Conservation (phyloP, 1,140 invertebrate species). For the Arctopsyche grandis region DNA sequence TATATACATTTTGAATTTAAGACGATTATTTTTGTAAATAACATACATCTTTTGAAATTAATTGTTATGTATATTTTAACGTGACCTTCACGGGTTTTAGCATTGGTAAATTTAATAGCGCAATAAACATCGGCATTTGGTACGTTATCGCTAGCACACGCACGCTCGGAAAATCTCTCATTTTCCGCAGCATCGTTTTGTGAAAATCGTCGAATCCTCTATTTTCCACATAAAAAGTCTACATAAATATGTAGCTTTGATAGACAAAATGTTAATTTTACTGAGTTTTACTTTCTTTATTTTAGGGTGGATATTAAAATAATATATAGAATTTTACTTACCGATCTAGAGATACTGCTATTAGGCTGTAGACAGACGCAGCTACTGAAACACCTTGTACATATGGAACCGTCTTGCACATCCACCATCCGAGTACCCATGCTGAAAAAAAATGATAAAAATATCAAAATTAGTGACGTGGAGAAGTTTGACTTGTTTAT, state of each 20-base stretch:
- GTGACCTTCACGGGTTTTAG: not conserved
- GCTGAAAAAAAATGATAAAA: constrained; percentile 75
- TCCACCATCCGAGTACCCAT: constrained; percentile 91
- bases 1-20: too few species aligned
- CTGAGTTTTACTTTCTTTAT: too few species aligned
- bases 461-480: not conserved
- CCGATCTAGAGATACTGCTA: constrained; percentile 94
- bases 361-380: constrained; percentile 92
- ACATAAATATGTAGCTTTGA: too few species aligned
- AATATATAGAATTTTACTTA: constrained; percentile 64
- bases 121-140: not conserved
- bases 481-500: too few species aligned
- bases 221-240: not conserved
- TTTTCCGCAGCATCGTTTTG: not conserved
- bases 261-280: too few species aligned
- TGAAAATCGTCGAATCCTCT: not conserved
- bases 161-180: not conserved
- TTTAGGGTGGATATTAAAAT: too few species aligned
- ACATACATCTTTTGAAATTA: too few species aligned
- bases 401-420: constrained; percentile 95
- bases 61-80: too few species aligned
- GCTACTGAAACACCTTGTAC: constrained; percentile 94
- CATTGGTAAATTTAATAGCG: not conserved
- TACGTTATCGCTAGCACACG: not conserved
- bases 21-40: too few species aligned